phyloP scores from a whole-genome alignment of 2,888 invertebrate species.

The Chymomyza fuscimana region DNA sequence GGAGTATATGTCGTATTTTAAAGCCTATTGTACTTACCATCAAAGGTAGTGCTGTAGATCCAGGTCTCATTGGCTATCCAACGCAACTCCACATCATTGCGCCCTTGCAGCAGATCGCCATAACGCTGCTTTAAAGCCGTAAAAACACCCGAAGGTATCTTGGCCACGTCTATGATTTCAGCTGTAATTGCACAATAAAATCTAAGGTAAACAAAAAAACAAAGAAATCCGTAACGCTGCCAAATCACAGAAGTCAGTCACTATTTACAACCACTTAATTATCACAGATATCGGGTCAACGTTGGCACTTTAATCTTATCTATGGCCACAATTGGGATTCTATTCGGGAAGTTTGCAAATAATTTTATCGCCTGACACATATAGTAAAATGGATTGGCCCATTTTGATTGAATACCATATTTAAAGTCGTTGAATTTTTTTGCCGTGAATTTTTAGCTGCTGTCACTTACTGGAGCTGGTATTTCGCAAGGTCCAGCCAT shows the following conservation, averaged over 20 bases:
- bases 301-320: slow-evolving; percentile 53
- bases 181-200: slow-evolving; percentile 48
- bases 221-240: not conserved
- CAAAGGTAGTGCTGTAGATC: slow-evolving; percentile 86
- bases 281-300: slow-evolving; percentile 29
- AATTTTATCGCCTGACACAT: not conserved
- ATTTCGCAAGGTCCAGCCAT: slow-evolving; percentile 67
- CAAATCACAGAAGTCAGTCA: slow-evolving; percentile 43
- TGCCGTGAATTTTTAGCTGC: not conserved
- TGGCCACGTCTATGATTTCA: slow-evolving; percentile 46
- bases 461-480: slow-evolving; percentile 65
- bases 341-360: not conserved
- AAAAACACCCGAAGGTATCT: slow-evolving; percentile 76
- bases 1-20: too few species aligned
- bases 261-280: slow-evolving; percentile 57
- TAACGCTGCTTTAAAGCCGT: slow-evolving; percentile 59
- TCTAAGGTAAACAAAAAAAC: not conserved
- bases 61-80: slow-evolving; percentile 92
- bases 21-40: slow-evolving; percentile 80
- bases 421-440: not conserved
- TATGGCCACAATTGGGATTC: not conserved
- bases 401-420: not conserved
- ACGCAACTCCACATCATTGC: slow-evolving; percentile 88
- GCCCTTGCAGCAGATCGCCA: slow-evolving; percentile 81
- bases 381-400: not conserved